Conservation (phyloP, 1,140 invertebrate species). For the Drosophila kurseongensis region DNA sequence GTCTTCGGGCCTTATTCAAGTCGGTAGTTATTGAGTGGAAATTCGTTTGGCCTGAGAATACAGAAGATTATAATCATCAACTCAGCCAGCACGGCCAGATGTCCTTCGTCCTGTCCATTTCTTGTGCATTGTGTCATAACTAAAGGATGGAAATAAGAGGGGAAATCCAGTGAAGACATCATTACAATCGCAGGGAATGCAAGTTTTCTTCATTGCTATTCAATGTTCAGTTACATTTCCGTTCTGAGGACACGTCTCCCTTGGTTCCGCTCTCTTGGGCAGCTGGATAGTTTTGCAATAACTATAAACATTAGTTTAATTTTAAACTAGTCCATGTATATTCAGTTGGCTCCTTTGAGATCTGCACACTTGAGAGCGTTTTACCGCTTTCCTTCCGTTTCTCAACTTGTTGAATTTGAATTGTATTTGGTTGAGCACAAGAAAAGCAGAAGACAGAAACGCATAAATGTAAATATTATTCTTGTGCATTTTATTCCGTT, state of each 20-base stretch:
- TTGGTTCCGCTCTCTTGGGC: constrained; percentile 27
- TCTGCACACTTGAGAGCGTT: constrained; percentile 50
- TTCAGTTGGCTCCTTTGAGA: constrained; percentile 39
- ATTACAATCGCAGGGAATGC: constrained; percentile 37
- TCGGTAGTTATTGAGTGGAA: constrained; percentile 29
- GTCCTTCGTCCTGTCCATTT: constrained; percentile 29
- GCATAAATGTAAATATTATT: constrained; percentile 77
- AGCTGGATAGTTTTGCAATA: constrained; percentile 59
- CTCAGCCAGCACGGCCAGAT: constrained; percentile 5
- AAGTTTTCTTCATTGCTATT: constrained; percentile 48
- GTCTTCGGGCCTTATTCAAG: constrained; percentile 39
- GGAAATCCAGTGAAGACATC: constrained; percentile 13
- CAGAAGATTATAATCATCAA: constrained; percentile 42
- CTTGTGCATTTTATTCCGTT: constrained; percentile 73
- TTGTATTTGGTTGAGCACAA: constrained; percentile 48
- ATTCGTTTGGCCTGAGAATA: constrained; percentile 36
- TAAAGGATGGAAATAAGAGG: neutral
- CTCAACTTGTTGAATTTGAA: constrained; percentile 72
- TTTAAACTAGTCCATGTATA: constrained; percentile 68
- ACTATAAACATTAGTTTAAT: constrained; percentile 74
- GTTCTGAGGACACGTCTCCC: constrained; percentile 10
- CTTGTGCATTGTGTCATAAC: constrained; percentile 26
- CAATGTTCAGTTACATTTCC: constrained; percentile 58
- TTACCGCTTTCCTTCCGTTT: constrained; percentile 36
- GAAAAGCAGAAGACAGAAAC: constrained; percentile 43